Conservation (phyloP, 2,888 invertebrate species). For the Tenodera sinensis region DNA sequence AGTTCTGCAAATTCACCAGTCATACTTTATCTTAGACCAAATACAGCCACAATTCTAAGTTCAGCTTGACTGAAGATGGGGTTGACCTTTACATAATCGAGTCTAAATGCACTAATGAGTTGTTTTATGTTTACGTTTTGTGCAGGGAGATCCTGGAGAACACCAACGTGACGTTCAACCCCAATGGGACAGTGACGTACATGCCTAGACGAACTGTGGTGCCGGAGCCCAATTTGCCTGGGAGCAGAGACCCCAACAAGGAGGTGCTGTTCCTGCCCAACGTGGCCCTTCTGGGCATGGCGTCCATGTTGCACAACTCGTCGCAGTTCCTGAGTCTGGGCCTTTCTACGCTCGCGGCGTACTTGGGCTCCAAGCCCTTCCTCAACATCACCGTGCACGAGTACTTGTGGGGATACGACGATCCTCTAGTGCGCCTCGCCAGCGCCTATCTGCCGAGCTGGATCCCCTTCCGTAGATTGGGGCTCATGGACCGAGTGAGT, state of each 20-base stretch:
- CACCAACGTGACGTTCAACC: conserved; percentile 59
- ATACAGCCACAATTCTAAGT: too few relatives aligned
- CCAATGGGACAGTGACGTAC: conserved; percentile 64
- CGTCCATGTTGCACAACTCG: conserved; percentile 52
- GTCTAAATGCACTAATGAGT: too few relatives aligned
- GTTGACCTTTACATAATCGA: too few relatives aligned
- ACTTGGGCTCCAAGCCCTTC: conserved; percentile 59
- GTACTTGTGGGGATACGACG: conserved; percentile 80
- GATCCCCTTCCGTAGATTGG: conserved; percentile 77
- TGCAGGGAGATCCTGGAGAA: conserved; percentile 66
- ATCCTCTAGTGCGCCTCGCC: conserved; percentile 66
- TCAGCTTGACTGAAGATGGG: too few relatives aligned
- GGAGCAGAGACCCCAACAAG: conserved; percentile 56
- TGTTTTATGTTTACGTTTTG: too few relatives aligned
- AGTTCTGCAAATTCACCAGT: too few relatives aligned
- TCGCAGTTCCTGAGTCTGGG: conserved; percentile 57
- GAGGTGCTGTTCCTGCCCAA: conserved; percentile 64
- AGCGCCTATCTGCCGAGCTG: conserved; percentile 69
- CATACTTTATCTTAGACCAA: too few relatives aligned
- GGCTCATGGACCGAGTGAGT: conserved; percentile 75
- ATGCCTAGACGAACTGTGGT: conserved; percentile 56
- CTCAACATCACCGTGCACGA: conserved; percentile 62
- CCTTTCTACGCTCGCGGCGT: conserved; percentile 55
- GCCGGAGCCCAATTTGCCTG: conserved; percentile 62
- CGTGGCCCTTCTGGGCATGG: conserved; percentile 61